A percentile compares a stretch with the other conserved stretches of the same genome.
Evolutionary conservation across 2,797 vertebrate species (phyloP).

Genomic region (Mormyrus hasselquistii): DNA sequence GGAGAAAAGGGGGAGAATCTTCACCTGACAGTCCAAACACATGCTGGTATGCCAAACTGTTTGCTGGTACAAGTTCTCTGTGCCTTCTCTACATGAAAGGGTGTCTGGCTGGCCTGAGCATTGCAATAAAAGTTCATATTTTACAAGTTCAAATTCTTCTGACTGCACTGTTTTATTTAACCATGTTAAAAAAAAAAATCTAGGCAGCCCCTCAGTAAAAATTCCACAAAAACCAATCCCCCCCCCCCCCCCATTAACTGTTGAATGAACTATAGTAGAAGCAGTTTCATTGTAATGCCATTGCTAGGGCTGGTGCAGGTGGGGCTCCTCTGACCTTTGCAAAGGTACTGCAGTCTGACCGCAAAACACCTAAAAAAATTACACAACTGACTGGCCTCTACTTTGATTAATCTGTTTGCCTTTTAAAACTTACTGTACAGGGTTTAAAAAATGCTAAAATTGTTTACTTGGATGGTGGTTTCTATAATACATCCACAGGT

Average conservation of each 20-base stretch:
- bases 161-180: background rate
- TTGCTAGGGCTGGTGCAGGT: background rate
- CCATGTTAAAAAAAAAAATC: background rate
- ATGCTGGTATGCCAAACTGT: background rate
- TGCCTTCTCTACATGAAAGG: conserved; percentile 24
- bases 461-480: background rate
- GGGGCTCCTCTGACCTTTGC: background rate
- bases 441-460: background rate
- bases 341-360: background rate
- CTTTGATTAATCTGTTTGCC: background rate
- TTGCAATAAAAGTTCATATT: conserved; percentile 51
- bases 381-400: background rate
- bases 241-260: background rate
- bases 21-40: background rate
- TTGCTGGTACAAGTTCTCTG: conserved; percentile 15
- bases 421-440: background rate
- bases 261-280: background rate
- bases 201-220: background rate
- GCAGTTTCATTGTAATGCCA: background rate
- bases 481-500: background rate
- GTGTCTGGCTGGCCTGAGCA: conserved; percentile 27
- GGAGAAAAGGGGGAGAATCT: background rate
- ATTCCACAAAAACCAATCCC: background rate
- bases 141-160: background rate
- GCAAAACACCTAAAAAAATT: background rate